A percentile compares a stretch with the other conserved stretches of the same genome.
These are phyloP conservation scores for Antechinus stuartii DNA, from an alignment of 2,113 vertebrate genomes.

Conservation along the genomic window DNA sequence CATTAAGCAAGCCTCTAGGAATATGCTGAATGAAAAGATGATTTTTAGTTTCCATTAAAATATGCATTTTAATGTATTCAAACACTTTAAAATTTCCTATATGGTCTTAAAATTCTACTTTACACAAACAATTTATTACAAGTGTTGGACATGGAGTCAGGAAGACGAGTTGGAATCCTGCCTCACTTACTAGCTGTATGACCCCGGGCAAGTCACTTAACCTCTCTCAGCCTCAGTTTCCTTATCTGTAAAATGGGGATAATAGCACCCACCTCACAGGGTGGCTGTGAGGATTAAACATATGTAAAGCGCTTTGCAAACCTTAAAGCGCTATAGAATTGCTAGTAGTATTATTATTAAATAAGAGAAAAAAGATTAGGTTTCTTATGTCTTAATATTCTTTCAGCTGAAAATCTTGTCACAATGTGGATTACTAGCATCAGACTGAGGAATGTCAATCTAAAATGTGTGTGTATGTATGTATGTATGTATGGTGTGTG, in stretches of 20 bases:
- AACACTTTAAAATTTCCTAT: not conserved
- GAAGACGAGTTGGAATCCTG: not conserved
- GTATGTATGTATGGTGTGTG: not conserved
- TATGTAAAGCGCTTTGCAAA: slow-evolving; percentile 5
- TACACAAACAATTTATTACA: not conserved
- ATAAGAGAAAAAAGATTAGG: not conserved
- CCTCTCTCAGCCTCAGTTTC: not conserved
- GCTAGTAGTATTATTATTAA: not conserved
- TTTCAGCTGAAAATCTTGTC: not conserved
- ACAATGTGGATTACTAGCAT: not conserved
- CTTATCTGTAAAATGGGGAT: not conserved
- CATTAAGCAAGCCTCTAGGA: not conserved
- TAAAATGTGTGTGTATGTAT: not conserved
- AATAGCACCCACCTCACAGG: not conserved
- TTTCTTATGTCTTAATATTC: not conserved
- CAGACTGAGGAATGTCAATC: not conserved
- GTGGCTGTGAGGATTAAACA: not conserved
- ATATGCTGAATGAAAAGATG: not conserved
- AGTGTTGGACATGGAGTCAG: not conserved
- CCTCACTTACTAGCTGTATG: not conserved
- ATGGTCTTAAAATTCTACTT: not conserved
- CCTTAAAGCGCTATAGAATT: slow-evolving; percentile 1
- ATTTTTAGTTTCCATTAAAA: not conserved
- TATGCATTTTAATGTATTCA: not conserved
- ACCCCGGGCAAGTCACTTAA: not conserved